Conservation (phyloP, 1,140 invertebrate species). For the Bombus vancouverensis region DNA sequence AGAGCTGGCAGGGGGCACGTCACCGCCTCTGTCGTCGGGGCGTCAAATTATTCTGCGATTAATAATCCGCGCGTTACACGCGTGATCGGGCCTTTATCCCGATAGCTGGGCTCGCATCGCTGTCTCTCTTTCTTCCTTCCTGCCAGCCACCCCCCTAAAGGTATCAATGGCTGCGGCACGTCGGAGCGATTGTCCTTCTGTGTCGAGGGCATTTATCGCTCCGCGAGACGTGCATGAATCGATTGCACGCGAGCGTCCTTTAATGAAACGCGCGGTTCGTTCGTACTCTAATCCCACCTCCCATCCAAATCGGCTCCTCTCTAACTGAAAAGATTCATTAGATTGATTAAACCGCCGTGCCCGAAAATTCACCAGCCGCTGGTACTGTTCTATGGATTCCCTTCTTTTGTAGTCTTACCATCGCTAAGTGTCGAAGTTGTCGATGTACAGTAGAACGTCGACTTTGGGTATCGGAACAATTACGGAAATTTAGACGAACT, state of each 20-base stretch:
- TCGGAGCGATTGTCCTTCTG: constrained; percentile 65
- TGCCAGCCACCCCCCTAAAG: constrained; percentile 52
- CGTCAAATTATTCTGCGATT: constrained; percentile 81
- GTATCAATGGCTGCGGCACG: constrained; percentile 65
- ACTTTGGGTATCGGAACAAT: no score
- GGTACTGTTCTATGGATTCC: not conserved
- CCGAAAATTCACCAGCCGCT: not conserved
- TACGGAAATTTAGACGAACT: no score
- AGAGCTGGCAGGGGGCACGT: constrained; percentile 45
- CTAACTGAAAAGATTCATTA: constrained; percentile 39
- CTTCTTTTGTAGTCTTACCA: not conserved
- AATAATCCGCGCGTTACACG: constrained; percentile 82
- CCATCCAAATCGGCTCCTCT: not conserved
- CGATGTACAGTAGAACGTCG: not conserved
- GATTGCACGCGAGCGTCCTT: constrained; percentile 60
- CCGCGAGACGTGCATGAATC: constrained; percentile 56
- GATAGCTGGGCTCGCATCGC: constrained; percentile 37
- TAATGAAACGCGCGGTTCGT: constrained; percentile 55
- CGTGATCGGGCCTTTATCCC: constrained; percentile 80
- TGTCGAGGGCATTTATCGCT: constrained; percentile 66
- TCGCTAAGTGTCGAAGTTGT: not conserved
- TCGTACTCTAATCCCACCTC: not conserved
- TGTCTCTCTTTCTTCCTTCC: constrained; percentile 65
- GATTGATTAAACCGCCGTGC: constrained; percentile 1
- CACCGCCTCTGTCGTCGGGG: constrained; percentile 63